A percentile compares a stretch with the other conserved stretches of the same genome.
These are phyloP conservation scores for Anthopleura sola DNA, from an alignment of 64 coral and sea anemone species.

Conservation along the genomic window DNA sequence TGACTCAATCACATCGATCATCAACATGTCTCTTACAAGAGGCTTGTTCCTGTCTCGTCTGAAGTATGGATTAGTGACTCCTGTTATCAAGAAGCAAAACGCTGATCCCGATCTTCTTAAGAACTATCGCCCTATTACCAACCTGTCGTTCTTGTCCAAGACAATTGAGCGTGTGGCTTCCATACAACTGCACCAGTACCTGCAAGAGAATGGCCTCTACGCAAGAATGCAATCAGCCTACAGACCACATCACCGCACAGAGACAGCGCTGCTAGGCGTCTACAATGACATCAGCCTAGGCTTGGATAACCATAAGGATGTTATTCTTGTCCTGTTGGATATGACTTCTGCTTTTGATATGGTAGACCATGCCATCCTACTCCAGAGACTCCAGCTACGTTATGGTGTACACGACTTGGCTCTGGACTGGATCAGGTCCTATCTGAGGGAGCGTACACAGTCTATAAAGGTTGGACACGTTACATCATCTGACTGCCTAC, in stretches of 20 bases:
- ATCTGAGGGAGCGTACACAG: neutral
- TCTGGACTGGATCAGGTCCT: slow-evolving; percentile 21
- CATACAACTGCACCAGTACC: neutral
- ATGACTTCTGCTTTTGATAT: slow-evolving; percentile 20
- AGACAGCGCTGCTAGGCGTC: too few species aligned
- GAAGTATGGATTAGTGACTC: slow-evolving; percentile 17
- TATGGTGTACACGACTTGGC: neutral
- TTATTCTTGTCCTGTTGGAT: slow-evolving; percentile 22
- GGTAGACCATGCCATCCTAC: too few species aligned
- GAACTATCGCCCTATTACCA: slow-evolving; percentile 26
- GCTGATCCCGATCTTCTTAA: slow-evolving; percentile 3
- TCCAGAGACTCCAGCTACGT: neutral
- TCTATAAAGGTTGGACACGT: neutral
- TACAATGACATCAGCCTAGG: too few species aligned
- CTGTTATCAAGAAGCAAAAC: slow-evolving; percentile 16
- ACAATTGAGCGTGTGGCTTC: neutral
- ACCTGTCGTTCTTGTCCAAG: slow-evolving; percentile 20
- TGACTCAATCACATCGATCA: too few species aligned
- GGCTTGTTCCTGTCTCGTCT: neutral
- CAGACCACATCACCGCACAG: too few species aligned
- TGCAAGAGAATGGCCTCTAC: slow-evolving; percentile 15
- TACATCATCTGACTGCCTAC: neutral
- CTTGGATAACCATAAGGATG: slow-evolving; percentile 17
- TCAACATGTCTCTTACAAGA: too few species aligned
- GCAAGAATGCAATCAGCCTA: too few species aligned